Conservation (phyloP, 2,113 vertebrate genomes). For the Suricata suricatta region DNA sequence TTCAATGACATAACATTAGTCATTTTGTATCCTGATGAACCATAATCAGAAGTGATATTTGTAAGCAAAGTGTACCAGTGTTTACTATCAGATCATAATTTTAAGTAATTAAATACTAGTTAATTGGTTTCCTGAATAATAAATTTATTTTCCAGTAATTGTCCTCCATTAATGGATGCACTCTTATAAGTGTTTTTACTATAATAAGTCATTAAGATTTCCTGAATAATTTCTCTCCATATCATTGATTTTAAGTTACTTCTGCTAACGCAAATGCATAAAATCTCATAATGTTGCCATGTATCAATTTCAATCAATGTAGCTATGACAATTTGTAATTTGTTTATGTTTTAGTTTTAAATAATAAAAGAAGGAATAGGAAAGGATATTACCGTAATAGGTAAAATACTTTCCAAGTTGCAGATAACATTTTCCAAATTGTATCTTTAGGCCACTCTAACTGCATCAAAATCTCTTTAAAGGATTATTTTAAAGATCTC, state of each 20-base stretch:
- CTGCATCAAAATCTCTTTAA: not conserved
- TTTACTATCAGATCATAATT: constrained; percentile 86
- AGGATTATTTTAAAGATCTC: constrained; percentile 13
- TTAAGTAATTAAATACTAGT: constrained; percentile 89
- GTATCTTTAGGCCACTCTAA: not conserved
- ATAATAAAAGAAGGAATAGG: constrained; percentile 4
- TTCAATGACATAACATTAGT: not conserved
- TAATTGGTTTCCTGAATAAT: constrained; percentile 85
- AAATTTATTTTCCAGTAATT: constrained; percentile 86
- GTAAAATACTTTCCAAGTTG: constrained; percentile 23
- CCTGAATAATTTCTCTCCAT: constrained; percentile 85
- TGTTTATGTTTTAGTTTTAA: constrained; percentile 63
- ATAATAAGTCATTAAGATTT: constrained; percentile 88
- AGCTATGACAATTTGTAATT: constrained; percentile 56
- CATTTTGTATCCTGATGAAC: constrained; percentile 66
- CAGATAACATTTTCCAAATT: not conserved
- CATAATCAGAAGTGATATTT: constrained; percentile 76
- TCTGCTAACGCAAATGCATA: constrained; percentile 71
- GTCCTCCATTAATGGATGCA: constrained; percentile 84
- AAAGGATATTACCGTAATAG: not conserved
- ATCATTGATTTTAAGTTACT: constrained; percentile 87
- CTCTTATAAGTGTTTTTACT: constrained; percentile 84
- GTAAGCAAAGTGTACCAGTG: constrained; percentile 77
- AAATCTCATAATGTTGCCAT: constrained; percentile 63
- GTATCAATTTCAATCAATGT: constrained; percentile 72